Percentiles rank a stretch among this genome's conserved stretches.
Evolutionary conservation across 2,888 invertebrate species (phyloP).

Genomic region (Zaprionus lineosus): DNA sequence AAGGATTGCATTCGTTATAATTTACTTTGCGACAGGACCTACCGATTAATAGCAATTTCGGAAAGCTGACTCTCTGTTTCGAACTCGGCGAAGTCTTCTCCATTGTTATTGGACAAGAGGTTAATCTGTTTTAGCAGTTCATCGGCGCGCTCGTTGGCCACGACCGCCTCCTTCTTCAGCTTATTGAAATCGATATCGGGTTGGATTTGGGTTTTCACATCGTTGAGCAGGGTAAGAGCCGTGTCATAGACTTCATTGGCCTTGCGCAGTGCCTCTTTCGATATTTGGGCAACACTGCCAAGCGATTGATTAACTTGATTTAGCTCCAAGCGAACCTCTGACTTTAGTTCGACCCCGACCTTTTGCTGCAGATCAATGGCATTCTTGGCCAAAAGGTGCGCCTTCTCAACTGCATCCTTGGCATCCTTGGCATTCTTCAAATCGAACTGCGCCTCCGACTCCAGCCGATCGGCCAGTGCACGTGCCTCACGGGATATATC

Average conservation of each 20-base stretch:
- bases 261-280: conserved; percentile 88
- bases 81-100: conserved; percentile 85
- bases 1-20: no score
- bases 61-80: conserved; percentile 87
- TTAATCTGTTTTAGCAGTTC: conserved; percentile 73
- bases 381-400: conserved; percentile 91
- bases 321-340: conserved; percentile 86
- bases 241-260: conserved; percentile 91
- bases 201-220: conserved; percentile 90
- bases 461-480: conserved; percentile 89
- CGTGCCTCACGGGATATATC: conserved; percentile 95
- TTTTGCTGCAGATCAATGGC: conserved; percentile 89
- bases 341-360: conserved; percentile 88
- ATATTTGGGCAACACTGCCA: conserved; percentile 87
- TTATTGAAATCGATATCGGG: conserved; percentile 89
- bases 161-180: conserved; percentile 87
- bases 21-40: conserved; percentile 1
- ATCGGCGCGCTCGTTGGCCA: conserved; percentile 86
- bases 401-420: conserved; percentile 90
- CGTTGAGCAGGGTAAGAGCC: conserved; percentile 90
- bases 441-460: conserved; percentile 89
- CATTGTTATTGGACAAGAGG: conserved; percentile 80
- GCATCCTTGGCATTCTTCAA: conserved; percentile 90
- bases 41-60: conserved; percentile 86
- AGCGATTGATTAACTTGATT: conserved; percentile 88